A percentile compares a stretch with the other conserved stretches of the same genome.
phyloP scores from a whole-genome alignment of 2,113 vertebrate species.

The Centropristis striata region DNA sequence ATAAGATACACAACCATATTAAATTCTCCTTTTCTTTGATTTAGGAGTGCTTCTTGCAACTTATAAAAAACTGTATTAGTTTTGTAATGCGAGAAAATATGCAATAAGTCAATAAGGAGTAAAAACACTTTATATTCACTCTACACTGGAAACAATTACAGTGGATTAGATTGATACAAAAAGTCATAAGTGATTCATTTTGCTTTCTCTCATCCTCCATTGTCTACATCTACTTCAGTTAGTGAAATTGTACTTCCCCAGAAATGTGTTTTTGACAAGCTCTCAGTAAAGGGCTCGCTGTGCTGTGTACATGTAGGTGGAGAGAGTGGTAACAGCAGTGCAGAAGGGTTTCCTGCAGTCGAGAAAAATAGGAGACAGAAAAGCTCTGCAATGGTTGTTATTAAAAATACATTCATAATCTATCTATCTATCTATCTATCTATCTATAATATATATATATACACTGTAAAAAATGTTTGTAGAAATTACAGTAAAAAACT shows the following conservation, averaged over 20 bases:
- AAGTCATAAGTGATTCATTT: neutral
- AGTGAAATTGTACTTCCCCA: constrained; percentile 7
- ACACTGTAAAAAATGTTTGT: too few species aligned
- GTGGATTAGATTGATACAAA: constrained; percentile 1
- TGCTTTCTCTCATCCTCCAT: neutral
- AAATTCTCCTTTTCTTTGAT: neutral
- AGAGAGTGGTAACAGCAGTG: constrained; percentile 8
- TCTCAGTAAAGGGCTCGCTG: constrained; percentile 21
- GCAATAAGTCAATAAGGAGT: neutral
- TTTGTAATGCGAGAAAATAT: neutral
- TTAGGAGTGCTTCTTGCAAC: neutral
- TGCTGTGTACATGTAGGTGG: constrained; percentile 41
- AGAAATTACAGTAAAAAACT: too few species aligned
- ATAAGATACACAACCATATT: too few species aligned
- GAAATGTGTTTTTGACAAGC: constrained; percentile 33
- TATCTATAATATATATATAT: neutral
- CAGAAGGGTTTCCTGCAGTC: neutral
- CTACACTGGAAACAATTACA: constrained; percentile 8
- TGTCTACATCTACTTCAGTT: neutral
- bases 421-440: too few species aligned
- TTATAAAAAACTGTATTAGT: neutral
- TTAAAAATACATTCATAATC: neutral
- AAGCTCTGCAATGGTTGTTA: constrained; percentile 2
- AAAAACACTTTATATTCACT: neutral
- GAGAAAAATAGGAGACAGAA: neutral